Evolutionary conservation across 92 coral and sea anemone genomes (phyloP).

Genomic region (Zoanthus solanderi): DNA sequence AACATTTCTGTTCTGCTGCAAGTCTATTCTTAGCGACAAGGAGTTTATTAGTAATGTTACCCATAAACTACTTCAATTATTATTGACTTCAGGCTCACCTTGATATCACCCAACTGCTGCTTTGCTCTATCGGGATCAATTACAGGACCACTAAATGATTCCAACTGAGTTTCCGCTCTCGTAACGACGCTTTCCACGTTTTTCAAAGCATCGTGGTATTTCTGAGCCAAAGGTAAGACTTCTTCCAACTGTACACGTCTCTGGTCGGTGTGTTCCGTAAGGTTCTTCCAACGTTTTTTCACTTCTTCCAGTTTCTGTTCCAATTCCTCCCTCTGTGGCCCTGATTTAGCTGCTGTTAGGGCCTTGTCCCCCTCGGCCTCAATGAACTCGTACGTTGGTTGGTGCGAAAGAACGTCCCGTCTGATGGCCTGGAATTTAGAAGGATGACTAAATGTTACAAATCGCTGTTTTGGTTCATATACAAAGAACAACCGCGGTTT

Average conservation of each 20-base stretch:
- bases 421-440: constrained; percentile 60
- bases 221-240: constrained; percentile 92
- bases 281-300: constrained; percentile 80
- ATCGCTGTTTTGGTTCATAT: too few relatives aligned
- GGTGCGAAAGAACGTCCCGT: constrained; percentile 74
- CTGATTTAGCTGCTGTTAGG: constrained; percentile 68
- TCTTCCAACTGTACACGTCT: constrained; percentile 78
- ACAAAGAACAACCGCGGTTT: neutral
- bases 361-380: constrained; percentile 66
- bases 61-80: too few relatives aligned
- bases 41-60: too few relatives aligned
- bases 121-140: constrained; percentile 83
- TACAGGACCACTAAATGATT: constrained; percentile 68
- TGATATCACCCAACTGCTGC: constrained; percentile 79
- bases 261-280: constrained; percentile 67
- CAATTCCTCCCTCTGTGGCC: constrained; percentile 73
- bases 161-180: constrained; percentile 80
- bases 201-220: constrained; percentile 86
- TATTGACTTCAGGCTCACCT: constrained; percentile 52
- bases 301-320: constrained; percentile 73
- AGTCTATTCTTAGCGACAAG: too few relatives aligned
- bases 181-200: constrained; percentile 90
- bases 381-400: constrained; percentile 74
- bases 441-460: neutral
- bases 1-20: too few relatives aligned